Percentiles rank a stretch among this genome's conserved stretches.
Conservation (phyloP, 2,888 invertebrate species). For the Zonitis immaculata region DNA sequence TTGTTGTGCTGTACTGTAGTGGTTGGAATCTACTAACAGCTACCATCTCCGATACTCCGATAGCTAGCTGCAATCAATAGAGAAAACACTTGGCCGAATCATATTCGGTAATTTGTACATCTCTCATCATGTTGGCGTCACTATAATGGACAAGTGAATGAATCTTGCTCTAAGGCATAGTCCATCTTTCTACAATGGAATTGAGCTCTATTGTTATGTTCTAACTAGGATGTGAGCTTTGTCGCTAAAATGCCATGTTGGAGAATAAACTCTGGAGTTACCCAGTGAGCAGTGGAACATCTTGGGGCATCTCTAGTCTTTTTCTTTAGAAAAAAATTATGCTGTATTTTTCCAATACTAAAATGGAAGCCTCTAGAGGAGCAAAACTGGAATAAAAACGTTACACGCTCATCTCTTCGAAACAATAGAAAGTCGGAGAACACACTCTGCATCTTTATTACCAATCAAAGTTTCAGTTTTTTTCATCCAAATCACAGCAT, state of each 20-base stretch:
- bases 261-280: slow-evolving; percentile 15
- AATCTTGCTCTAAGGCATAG: slow-evolving; percentile 31
- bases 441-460: too few species aligned
- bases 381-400: too few species aligned
- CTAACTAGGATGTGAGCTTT: slow-evolving; percentile 24
- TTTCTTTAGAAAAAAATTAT: too few species aligned
- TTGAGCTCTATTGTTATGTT: slow-evolving; percentile 35
- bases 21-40: slow-evolving; percentile 17
- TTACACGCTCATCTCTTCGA: too few species aligned
- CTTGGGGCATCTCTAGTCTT: too few species aligned
- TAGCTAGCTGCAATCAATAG: slow-evolving; percentile 25
- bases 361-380: too few species aligned
- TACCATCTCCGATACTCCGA: slow-evolving; percentile 22
- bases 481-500: too few species aligned
- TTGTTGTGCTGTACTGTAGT: too few species aligned
- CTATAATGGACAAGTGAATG: slow-evolving; percentile 28
- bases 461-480: too few species aligned
- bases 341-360: too few species aligned
- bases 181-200: slow-evolving; percentile 23
- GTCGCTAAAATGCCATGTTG: slow-evolving; percentile 29
- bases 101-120: slow-evolving; percentile 15
- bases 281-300: slow-evolving; percentile 24
- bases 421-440: too few species aligned
- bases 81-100: slow-evolving; percentile 21
- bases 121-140: slow-evolving; percentile 22